Percentiles rank a stretch among this genome's conserved stretches.
Conservation (phyloP, 1,140 invertebrate genomes). For the Halyomorpha halys region DNA sequence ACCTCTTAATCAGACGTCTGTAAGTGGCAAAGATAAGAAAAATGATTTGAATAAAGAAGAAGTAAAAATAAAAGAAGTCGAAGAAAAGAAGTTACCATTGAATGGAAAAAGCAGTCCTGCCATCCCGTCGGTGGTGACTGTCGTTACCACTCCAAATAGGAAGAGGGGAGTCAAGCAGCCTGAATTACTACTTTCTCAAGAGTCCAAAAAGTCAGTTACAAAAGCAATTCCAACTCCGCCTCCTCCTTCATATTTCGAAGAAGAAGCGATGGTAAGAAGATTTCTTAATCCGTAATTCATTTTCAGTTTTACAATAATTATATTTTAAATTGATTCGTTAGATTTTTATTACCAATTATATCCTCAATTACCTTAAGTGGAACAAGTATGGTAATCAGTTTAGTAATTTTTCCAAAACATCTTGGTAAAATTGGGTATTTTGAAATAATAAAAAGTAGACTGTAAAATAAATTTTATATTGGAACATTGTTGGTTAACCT, state of each 20-base stretch:
- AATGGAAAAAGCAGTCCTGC: constrained; percentile 2
- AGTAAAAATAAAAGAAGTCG: background rate
- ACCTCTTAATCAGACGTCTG: background rate
- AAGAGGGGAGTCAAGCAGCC: background rate
- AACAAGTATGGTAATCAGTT: no score
- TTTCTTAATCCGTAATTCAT: background rate
- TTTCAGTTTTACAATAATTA: no score
- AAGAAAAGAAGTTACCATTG: background rate
- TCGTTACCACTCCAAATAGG: background rate
- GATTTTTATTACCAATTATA: no score
- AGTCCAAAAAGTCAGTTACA: background rate
- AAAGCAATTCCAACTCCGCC: background rate
- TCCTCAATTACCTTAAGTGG: no score
- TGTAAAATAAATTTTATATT: no score
- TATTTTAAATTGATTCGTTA: no score
- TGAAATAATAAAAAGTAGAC: no score
- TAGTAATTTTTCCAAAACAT: no score
- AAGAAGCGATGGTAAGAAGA: background rate
- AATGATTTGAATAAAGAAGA: background rate
- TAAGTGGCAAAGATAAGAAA: background rate
- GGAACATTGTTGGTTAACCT: no score
- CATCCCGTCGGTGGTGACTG: background rate
- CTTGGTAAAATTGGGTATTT: no score
- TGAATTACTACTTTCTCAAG: background rate
- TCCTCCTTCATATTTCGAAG: constrained; percentile 9